Conservation (phyloP, 2,113 vertebrate species). For the Takifugu bimaculatus region DNA sequence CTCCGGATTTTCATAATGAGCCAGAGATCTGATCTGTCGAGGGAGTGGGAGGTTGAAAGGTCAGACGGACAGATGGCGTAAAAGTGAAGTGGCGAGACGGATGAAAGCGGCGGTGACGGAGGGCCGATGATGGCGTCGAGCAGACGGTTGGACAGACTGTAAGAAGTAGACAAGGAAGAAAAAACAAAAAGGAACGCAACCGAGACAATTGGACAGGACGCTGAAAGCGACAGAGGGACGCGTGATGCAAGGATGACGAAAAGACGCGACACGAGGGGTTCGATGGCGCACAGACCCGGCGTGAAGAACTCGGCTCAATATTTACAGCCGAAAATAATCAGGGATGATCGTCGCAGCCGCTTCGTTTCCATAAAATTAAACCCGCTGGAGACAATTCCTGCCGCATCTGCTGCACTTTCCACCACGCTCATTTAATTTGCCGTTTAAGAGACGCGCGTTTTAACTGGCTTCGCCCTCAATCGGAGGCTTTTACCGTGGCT, state of each 20-base stretch:
- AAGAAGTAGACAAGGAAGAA: not conserved
- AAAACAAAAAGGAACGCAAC: not conserved
- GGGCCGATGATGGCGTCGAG: slow-evolving; percentile 6
- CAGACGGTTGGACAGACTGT: slow-evolving; percentile 25
- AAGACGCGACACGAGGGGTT: not conserved
- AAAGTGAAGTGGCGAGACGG: slow-evolving; percentile 2
- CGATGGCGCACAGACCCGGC: not conserved
- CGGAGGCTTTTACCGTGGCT: too few species aligned
- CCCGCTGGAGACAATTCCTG: too few species aligned
- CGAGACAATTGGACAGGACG: not conserved
- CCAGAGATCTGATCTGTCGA: not conserved
- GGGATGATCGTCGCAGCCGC: too few species aligned
- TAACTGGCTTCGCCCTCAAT: too few species aligned
- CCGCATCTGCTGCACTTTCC: too few species aligned
- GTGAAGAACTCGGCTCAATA: not conserved
- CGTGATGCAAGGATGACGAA: slow-evolving; percentile 29
- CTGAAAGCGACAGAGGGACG: too few species aligned
- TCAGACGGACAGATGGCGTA: slow-evolving; percentile 34
- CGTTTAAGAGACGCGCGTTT: too few species aligned
- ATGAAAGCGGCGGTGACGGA: not conserved
- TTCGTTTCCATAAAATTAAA: too few species aligned
- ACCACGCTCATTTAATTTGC: too few species aligned
- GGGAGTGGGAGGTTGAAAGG: slow-evolving; percentile 2
- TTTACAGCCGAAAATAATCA: too few species aligned
- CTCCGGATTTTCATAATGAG: slow-evolving; percentile 1